phyloP scores from a whole-genome alignment of 2,888 invertebrate species.

The Parnassius smintheus region DNA sequence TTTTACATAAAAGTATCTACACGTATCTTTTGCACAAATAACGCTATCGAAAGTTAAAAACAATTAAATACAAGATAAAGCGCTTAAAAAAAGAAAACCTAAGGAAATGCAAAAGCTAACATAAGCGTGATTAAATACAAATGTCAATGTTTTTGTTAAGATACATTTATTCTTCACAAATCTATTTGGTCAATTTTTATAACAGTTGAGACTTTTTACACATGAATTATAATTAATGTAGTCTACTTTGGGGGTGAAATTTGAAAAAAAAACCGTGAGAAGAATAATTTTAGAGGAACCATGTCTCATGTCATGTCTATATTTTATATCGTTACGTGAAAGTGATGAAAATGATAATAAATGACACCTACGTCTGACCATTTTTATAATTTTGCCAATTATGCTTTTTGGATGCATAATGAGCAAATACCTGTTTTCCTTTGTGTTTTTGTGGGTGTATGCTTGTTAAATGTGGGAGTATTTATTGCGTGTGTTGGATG shows the following conservation, averaged over 20 bases:
- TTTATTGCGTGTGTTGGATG: slow-evolving; percentile 31
- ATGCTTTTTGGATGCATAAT: slow-evolving; percentile 73
- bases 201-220: too few relatives aligned
- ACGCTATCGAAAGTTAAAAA: too few relatives aligned
- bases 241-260: background rate
- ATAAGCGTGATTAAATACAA: too few relatives aligned
- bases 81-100: too few relatives aligned
- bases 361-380: slow-evolving; percentile 71
- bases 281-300: background rate
- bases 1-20: too few relatives aligned
- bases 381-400: slow-evolving; percentile 66
- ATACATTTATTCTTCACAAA: too few relatives aligned
- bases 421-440: slow-evolving; percentile 71
- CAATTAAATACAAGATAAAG: too few relatives aligned
- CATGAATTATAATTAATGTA: too few relatives aligned
- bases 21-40: too few relatives aligned
- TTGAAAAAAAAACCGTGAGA: background rate
- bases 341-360: slow-evolving; percentile 45
- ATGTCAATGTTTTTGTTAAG: too few relatives aligned
- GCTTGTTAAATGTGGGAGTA: slow-evolving; percentile 56
- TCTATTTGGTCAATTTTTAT: too few relatives aligned
- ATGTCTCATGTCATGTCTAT: background rate
- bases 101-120: too few relatives aligned
- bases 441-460: slow-evolving; percentile 38
- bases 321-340: slow-evolving; percentile 8